A percentile compares a stretch with the other conserved stretches of the same genome.
phyloP scores from a whole-genome alignment of 2,113 vertebrate genomes.

The Engystomops pustulosus region DNA sequence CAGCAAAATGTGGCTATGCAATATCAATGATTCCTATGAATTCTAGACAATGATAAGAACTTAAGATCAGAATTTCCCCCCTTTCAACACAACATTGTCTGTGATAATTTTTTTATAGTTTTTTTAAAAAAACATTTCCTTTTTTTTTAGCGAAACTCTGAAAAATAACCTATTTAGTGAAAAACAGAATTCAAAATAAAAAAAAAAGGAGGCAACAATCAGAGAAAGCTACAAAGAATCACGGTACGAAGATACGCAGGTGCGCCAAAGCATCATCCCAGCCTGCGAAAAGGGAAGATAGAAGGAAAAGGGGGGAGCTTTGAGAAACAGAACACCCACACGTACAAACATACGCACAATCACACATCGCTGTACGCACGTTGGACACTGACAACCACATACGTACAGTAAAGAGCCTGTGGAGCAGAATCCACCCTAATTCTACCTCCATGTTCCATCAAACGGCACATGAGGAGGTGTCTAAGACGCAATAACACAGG shows the following conservation, averaged over 20 bases:
- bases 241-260: constrained; percentile 50
- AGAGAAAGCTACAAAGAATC: constrained; percentile 56
- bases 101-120: constrained; percentile 27
- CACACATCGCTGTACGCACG: constrained; percentile 63
- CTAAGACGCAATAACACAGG: constrained; percentile 52
- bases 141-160: constrained; percentile 44
- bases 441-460: constrained; percentile 35
- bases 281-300: constrained; percentile 30
- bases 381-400: constrained; percentile 64
- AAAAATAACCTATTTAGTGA: constrained; percentile 55
- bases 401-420: constrained; percentile 47
- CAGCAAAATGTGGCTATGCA: constrained; percentile 33
- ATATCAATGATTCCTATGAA: constrained; percentile 17
- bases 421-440: constrained; percentile 28
- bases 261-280: constrained; percentile 36
- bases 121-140: constrained; percentile 8
- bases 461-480: constrained; percentile 40
- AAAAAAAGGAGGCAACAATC: constrained; percentile 47
- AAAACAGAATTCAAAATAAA: constrained; percentile 50
- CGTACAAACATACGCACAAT: constrained; percentile 42
- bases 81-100: constrained; percentile 30
- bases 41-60: constrained; percentile 29
- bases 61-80: neutral
- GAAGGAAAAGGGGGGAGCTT: constrained; percentile 22
- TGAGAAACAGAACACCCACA: constrained; percentile 25